Evolutionary conservation across 2,888 invertebrate species (phyloP).

Genomic region (Antitype chi): DNA sequence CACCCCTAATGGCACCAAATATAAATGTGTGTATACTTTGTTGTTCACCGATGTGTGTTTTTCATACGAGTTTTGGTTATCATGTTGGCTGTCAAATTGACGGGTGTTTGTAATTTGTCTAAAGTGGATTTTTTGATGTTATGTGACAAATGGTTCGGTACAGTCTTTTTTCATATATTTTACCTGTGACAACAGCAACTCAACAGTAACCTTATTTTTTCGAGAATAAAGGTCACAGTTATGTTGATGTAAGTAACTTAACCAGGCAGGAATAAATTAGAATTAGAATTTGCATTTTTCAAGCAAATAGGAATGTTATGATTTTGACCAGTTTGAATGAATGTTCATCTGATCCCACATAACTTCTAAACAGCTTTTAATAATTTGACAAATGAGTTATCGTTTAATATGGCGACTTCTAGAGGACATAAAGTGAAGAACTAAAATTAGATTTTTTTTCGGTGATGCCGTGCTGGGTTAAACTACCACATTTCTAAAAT

Average conservation of each 20-base stretch:
- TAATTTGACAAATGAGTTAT: no score
- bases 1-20: constrained; percentile 60
- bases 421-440: no score
- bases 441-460: no score
- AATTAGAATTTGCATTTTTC: no score
- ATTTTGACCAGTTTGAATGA: no score
- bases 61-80: constrained; percentile 54
- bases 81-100: constrained; percentile 50
- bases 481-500: no score
- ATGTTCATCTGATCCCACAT: no score
- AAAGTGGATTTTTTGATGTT: constrained; percentile 20
- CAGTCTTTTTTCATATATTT: not conserved
- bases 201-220: not conserved
- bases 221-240: not conserved
- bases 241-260: not conserved
- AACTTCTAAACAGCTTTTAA: no score
- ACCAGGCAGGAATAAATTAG: not conserved
- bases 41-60: constrained; percentile 64
- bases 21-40: constrained; percentile 58
- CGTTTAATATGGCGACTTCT: no score
- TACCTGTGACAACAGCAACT: not conserved
- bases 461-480: no score
- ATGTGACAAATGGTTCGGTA: constrained; percentile 21
- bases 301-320: no score
- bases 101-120: constrained; percentile 51